These are phyloP conservation scores for Pangasius sanitwongsei DNA, from an alignment of 2,797 vertebrate genomes.

Conservation along the genomic window DNA sequence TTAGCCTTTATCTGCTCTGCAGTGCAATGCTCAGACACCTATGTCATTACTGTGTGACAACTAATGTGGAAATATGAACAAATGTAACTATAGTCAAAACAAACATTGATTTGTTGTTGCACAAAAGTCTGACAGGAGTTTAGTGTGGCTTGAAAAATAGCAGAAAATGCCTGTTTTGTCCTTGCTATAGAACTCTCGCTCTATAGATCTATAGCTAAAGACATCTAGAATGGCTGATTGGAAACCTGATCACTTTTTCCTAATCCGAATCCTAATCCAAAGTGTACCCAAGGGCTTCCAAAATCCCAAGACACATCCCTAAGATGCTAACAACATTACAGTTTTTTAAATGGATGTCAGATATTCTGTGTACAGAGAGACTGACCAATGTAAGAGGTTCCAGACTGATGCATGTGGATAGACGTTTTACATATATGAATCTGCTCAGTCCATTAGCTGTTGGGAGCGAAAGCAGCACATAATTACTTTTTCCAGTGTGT, in stretches of 20 bases:
- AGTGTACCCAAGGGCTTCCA: neutral
- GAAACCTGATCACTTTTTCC: neutral
- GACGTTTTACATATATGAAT: neutral
- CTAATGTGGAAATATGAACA: neutral
- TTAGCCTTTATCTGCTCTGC: neutral
- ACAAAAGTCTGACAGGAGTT: neutral
- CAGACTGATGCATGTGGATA: neutral
- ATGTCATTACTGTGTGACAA: neutral
- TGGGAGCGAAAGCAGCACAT: neutral
- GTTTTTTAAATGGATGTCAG: neutral
- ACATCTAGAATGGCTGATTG: neutral
- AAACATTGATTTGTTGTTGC: neutral
- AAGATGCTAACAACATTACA: neutral
- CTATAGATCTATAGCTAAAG: neutral
- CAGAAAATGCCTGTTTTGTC: neutral
- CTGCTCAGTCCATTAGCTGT: neutral
- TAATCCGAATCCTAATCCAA: neutral
- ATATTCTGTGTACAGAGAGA: neutral
- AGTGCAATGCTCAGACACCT: neutral
- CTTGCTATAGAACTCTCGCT: neutral
- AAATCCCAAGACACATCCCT: neutral
- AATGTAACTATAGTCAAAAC: neutral
- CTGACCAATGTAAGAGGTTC: neutral
- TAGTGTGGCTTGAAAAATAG: neutral
- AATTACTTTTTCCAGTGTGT: slow-evolving; percentile 1